phyloP scores from a whole-genome alignment of 2,888 invertebrate species.

The Helobdella robusta region DNA sequence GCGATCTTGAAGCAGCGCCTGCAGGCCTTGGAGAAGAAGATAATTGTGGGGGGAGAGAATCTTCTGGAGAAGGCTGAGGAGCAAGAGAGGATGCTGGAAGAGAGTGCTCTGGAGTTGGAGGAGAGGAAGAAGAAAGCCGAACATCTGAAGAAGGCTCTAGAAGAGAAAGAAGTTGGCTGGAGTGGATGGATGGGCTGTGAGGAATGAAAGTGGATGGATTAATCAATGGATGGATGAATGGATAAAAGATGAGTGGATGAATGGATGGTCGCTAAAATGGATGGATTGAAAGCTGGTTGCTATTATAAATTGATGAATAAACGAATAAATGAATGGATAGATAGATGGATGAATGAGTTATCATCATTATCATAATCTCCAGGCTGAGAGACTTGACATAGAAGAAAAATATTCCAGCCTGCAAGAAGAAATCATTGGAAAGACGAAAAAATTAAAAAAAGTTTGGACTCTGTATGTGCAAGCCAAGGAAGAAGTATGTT shows the following conservation, averaged over 20 bases:
- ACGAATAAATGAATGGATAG: too few relatives aligned
- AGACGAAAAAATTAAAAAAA: constrained; percentile 81
- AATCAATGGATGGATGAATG: too few relatives aligned
- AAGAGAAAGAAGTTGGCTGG: constrained; percentile 66
- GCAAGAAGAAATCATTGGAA: constrained; percentile 86
- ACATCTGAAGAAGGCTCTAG: constrained; percentile 68
- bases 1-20: constrained; percentile 74
- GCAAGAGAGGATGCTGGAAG: constrained; percentile 77
- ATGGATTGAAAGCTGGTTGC: neutral
- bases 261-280: too few relatives aligned
- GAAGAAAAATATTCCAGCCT: constrained; percentile 87
- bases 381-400: constrained; percentile 80
- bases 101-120: constrained; percentile 58
- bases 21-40: constrained; percentile 76
- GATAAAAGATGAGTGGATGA: too few relatives aligned
- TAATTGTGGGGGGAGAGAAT: constrained; percentile 94
- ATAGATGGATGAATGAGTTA: too few relatives aligned
- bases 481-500: constrained; percentile 53
- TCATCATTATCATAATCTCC: constrained; percentile 20
- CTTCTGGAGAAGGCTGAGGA: constrained; percentile 89
- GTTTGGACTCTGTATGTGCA: constrained; percentile 71
- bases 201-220: too few relatives aligned
- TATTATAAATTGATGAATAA: too few relatives aligned
- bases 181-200: too few relatives aligned
- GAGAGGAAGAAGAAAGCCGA: constrained; percentile 66